These are phyloP conservation scores for Picus viridis DNA, from an alignment of 2,797 vertebrate genomes.

Conservation along the genomic window DNA sequence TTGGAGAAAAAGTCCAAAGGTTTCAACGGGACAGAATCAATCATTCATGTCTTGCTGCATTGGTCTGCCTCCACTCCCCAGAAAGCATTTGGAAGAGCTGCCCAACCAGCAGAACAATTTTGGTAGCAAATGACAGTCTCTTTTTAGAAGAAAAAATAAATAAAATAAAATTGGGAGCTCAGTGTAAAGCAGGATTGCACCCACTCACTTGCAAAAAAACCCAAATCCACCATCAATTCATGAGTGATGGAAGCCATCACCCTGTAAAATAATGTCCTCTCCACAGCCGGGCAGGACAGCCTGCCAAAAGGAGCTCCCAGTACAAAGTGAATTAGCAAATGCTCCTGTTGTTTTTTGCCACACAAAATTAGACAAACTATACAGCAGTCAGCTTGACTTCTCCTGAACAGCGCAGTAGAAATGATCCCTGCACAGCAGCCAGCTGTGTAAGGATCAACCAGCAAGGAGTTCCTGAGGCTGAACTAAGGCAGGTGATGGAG, in stretches of 20 bases:
- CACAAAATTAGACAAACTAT: not conserved
- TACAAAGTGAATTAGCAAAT: not conserved
- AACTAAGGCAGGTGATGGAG: not conserved
- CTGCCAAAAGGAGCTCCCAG: not conserved
- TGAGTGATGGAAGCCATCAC: not conserved
- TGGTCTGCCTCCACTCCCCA: slow-evolving; percentile 53
- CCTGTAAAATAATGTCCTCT: not conserved
- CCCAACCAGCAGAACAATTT: slow-evolving; percentile 11
- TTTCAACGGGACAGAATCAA: slow-evolving; percentile 71
- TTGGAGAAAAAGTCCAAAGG: slow-evolving; percentile 69
- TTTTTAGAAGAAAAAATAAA: not conserved
- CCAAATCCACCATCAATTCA: not conserved
- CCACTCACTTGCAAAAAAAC: not conserved
- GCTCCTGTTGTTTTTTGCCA: not conserved
- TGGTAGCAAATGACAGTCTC: slow-evolving; percentile 14
- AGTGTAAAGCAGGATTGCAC: slow-evolving; percentile 15
- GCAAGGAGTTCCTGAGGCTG: not conserved
- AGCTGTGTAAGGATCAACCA: not conserved
- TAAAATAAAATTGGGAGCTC: not conserved
- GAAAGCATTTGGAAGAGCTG: slow-evolving; percentile 4
- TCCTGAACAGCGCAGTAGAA: not conserved
- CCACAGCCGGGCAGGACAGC: not conserved
- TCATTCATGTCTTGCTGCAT: slow-evolving; percentile 68
- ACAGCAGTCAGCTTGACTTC: not conserved
- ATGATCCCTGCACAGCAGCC: not conserved